These are phyloP conservation scores for Ictalurus punctatus DNA, from an alignment of 2,113 vertebrate species.

Conservation along the genomic window DNA sequence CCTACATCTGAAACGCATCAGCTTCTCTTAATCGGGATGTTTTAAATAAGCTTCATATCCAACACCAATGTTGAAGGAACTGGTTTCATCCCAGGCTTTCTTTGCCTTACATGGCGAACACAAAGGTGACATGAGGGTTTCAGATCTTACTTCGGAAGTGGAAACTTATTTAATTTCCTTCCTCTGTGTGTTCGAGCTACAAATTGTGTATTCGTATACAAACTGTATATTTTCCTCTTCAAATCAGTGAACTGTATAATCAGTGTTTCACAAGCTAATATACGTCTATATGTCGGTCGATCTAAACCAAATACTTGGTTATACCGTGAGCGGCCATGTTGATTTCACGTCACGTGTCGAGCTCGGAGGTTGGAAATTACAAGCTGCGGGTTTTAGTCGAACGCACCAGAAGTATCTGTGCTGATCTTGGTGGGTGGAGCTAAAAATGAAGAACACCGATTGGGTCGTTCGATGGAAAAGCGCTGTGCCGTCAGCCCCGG, in stretches of 20 bases:
- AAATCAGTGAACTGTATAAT: too few relatives aligned
- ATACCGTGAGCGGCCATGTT: background rate
- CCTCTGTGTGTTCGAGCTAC: background rate
- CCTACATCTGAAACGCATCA: background rate
- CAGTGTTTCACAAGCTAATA: too few relatives aligned
- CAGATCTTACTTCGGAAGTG: background rate
- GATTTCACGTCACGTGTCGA: background rate
- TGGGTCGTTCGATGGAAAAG: background rate
- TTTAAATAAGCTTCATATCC: background rate
- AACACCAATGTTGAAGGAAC: background rate
- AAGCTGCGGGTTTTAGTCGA: background rate
- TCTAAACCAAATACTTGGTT: background rate
- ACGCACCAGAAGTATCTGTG: background rate
- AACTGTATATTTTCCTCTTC: too few relatives aligned
- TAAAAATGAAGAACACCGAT: background rate
- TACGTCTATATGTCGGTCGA: too few relatives aligned
- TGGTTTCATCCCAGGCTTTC: background rate
- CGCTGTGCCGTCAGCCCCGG: background rate
- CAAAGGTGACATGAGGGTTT: background rate
- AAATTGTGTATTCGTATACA: too few relatives aligned
- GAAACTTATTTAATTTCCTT: too few relatives aligned
- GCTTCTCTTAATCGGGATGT: background rate
- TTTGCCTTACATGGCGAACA: background rate
- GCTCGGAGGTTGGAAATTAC: background rate
- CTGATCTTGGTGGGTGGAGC: conserved; percentile 15